Conservation (phyloP, 2,797 vertebrate genomes). For the Morelia viridis region DNA sequence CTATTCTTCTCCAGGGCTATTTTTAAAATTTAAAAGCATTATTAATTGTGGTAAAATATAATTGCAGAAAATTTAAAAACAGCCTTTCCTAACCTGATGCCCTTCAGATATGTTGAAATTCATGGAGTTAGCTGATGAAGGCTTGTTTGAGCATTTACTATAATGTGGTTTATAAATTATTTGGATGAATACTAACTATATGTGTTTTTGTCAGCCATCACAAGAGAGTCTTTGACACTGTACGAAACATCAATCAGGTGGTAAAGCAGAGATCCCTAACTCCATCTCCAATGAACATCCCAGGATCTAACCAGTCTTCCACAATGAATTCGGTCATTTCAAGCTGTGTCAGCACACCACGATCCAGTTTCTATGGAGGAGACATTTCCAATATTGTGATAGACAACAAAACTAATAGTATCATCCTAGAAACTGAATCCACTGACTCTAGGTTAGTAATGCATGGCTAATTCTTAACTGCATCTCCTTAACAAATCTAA, state of each 20-base stretch:
- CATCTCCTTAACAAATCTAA: not conserved
- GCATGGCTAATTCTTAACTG: not conserved
- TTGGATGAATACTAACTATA: constrained; percentile 67
- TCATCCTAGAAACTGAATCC: constrained; percentile 82
- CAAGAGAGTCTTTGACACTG: constrained; percentile 93
- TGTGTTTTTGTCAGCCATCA: constrained; percentile 82
- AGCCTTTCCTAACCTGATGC: not conserved
- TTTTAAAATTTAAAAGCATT: not conserved
- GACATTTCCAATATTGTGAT: constrained; percentile 81
- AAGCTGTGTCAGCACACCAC: constrained; percentile 90
- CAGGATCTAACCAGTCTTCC: constrained; percentile 96
- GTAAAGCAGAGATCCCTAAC: constrained; percentile 88
- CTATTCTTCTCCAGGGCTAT: not conserved
- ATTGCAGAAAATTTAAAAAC: not conserved
- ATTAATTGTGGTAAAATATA: not conserved
- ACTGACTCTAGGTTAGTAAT: constrained; percentile 80
- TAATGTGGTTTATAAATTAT: not conserved
- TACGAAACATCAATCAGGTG: constrained; percentile 91
- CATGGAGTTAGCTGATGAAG: not conserved
- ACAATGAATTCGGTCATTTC: constrained; percentile 88
- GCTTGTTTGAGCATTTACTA: not conserved
- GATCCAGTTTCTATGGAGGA: constrained; percentile 88
- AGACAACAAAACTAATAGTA: constrained; percentile 90
- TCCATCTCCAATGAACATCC: constrained; percentile 96
- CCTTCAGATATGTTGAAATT: not conserved